A percentile compares a stretch with the other conserved stretches of the same genome.
These are phyloP conservation scores for Axis porcinus DNA, from an alignment of 2,113 vertebrate species.

Conservation along the genomic window DNA sequence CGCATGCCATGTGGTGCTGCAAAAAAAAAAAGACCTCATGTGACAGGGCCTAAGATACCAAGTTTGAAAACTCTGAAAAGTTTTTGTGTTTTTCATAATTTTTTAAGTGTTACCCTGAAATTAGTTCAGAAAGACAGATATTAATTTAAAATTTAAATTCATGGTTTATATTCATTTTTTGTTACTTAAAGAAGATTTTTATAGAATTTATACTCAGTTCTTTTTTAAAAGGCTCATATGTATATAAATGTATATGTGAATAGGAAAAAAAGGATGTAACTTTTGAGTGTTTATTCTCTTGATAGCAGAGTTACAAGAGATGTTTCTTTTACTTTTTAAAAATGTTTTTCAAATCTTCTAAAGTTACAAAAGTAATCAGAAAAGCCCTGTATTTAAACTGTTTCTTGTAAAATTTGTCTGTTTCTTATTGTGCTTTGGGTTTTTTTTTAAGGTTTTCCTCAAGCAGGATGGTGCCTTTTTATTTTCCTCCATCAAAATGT, in stretches of 20 bases:
- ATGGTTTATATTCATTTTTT: not conserved
- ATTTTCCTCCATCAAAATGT: constrained; percentile 89
- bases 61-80: not conserved
- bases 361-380: not conserved
- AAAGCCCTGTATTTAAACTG: not conserved
- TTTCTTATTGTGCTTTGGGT: constrained; percentile 36
- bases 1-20: not conserved
- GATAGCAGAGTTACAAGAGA: not conserved
- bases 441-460: constrained; percentile 72
- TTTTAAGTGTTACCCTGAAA: not conserved
- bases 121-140: not conserved
- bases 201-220: not conserved
- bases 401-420: not conserved
- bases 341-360: not conserved
- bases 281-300: constrained; percentile 22
- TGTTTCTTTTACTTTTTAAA: not conserved
- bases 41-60: not conserved
- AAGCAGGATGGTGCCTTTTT: constrained; percentile 81
- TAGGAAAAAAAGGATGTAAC: not conserved
- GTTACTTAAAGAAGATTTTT: not conserved
- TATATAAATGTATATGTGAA: not conserved
- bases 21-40: not conserved
- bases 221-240: not conserved
- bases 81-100: not conserved
- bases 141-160: constrained; percentile 31